Conservation (phyloP, 2,113 vertebrate species). For the Chaetura pelagica region DNA sequence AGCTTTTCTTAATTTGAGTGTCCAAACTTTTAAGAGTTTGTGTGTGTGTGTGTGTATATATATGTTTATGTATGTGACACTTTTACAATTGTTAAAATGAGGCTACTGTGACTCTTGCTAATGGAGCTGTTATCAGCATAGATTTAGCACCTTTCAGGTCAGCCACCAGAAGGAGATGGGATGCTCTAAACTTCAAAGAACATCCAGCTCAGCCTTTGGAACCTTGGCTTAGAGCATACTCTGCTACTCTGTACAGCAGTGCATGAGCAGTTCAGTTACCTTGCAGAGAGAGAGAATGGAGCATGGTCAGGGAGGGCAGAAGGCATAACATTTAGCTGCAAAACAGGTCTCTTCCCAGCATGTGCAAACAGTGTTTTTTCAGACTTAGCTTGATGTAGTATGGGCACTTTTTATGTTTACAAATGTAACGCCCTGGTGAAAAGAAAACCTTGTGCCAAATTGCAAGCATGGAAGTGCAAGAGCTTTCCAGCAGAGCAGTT, state of each 20-base stretch:
- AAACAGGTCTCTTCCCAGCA: not conserved
- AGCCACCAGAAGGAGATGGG: not conserved
- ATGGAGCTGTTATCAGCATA: not conserved
- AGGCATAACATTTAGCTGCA: not conserved
- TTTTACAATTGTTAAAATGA: not conserved
- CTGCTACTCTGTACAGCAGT: not conserved
- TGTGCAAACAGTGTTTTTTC: not conserved
- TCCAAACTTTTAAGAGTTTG: not conserved
- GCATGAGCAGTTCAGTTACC: not conserved
- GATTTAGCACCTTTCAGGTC: slow-evolving; percentile 33
- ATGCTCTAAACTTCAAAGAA: not conserved
- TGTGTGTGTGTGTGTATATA: not conserved
- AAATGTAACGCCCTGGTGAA: not conserved
- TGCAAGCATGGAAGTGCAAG: not conserved
- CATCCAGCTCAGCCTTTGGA: not conserved
- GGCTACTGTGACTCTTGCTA: not conserved
- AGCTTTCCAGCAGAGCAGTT: not conserved
- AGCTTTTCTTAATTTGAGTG: not conserved
- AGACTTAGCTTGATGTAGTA: not conserved
- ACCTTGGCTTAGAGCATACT: not conserved
- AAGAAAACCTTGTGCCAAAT: slow-evolving; percentile 12
- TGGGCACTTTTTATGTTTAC: slow-evolving; percentile 24
- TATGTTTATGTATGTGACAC: not conserved
- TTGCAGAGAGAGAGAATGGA: not conserved
- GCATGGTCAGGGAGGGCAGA: not conserved